Evolutionary conservation across 2,113 vertebrate genomes (phyloP).

Genomic region (Steatornis caripensis): DNA sequence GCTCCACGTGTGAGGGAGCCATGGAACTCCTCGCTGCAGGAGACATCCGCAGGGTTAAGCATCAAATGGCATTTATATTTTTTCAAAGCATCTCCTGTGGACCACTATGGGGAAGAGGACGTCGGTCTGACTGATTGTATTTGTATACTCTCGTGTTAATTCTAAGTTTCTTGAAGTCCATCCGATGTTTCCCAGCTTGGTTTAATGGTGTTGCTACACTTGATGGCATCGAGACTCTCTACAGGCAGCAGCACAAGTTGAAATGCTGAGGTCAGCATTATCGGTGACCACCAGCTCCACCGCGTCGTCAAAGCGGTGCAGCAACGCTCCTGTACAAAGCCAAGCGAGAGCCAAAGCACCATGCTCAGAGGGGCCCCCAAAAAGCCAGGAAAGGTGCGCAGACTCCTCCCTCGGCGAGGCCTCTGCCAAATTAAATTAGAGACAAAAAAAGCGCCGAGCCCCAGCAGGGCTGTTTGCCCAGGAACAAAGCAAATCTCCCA

Average conservation of each 20-base stretch:
- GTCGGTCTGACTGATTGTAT: too few species aligned
- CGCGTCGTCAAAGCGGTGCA: not conserved
- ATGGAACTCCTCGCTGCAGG: not conserved
- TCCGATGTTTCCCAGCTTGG: too few species aligned
- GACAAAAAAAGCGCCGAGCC: not conserved
- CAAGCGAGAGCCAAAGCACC: not conserved
- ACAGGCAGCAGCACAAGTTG: too few species aligned
- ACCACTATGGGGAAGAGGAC: not conserved
- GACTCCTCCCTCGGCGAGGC: not conserved
- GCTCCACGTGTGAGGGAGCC: not conserved
- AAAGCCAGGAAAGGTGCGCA: not conserved
- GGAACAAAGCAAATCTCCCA: not conserved
- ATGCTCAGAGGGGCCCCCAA: fast-evolving
- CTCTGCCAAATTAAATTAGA: not conserved
- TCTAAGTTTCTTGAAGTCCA: too few species aligned
- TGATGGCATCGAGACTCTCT: too few species aligned
- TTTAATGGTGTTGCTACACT: too few species aligned
- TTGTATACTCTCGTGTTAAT: too few species aligned
- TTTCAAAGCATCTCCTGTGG: not conserved
- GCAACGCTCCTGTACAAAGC: not conserved
- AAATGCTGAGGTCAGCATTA: too few species aligned
- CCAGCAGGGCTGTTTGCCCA: not conserved
- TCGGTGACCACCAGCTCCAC: too few species aligned
- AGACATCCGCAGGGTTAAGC: not conserved
- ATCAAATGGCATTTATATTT: not conserved